These are phyloP conservation scores for Sprattus sprattus DNA, from an alignment of 2,113 vertebrate species.

Conservation along the genomic window DNA sequence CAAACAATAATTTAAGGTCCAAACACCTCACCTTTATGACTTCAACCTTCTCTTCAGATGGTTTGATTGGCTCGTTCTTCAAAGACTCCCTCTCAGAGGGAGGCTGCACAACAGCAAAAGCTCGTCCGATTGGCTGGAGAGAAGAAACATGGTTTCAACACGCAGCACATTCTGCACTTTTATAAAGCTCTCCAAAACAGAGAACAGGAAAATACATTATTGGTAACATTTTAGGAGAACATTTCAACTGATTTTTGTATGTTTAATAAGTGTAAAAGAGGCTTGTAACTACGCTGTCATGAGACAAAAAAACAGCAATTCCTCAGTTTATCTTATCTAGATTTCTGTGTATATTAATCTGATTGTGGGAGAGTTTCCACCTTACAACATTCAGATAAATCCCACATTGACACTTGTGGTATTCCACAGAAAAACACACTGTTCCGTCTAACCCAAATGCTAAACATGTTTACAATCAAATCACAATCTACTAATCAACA, in stretches of 20 bases:
- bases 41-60: conserved; percentile 82
- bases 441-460: background rate
- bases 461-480: conserved; percentile 4
- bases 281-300: background rate
- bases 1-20: background rate
- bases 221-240: too few relatives aligned
- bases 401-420: background rate
- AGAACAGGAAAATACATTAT: too few relatives aligned
- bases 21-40: conserved; percentile 83
- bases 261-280: background rate
- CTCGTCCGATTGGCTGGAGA: conserved; percentile 79
- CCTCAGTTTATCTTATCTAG: background rate
- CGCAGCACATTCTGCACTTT: background rate
- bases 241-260: too few relatives aligned
- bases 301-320: background rate
- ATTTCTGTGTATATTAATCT: background rate
- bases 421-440: background rate
- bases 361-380: background rate
- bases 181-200: too few relatives aligned
- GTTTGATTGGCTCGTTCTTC: conserved; percentile 79
- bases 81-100: conserved; percentile 59
- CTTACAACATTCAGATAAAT: background rate
- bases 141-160: background rate
- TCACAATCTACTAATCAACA: background rate
- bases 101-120: conserved; percentile 81